phyloP scores from a whole-genome alignment of 2,113 vertebrate genomes.

The Hemicordylus capensis region DNA sequence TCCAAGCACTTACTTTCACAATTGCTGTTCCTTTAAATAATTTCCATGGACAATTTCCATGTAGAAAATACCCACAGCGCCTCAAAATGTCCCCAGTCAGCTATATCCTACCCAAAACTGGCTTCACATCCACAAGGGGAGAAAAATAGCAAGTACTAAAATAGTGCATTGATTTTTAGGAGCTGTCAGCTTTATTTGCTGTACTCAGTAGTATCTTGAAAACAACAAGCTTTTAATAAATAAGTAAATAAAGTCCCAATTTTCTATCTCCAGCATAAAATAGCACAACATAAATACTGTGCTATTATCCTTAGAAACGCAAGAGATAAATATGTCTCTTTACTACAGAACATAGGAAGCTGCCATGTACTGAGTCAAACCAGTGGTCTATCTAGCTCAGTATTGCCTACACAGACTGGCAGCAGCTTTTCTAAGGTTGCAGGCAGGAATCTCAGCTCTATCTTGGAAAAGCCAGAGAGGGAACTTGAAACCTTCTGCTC shows the following conservation, averaged over 20 bases:
- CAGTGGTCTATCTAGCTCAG: too few species aligned
- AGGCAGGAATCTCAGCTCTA: too few species aligned
- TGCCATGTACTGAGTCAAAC: too few species aligned
- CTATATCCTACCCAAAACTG: slow-evolving; percentile 54
- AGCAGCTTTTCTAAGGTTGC: too few species aligned
- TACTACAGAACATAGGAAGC: not conserved
- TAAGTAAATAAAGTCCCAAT: not conserved
- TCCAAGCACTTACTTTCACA: slow-evolving; percentile 40
- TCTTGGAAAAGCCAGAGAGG: too few species aligned
- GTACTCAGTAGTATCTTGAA: slow-evolving; percentile 44
- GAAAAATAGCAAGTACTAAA: slow-evolving; percentile 65
- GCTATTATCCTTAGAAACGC: not conserved
- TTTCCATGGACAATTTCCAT: slow-evolving; percentile 57
- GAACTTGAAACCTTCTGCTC: too few species aligned
- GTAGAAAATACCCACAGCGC: not conserved
- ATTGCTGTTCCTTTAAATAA: slow-evolving; percentile 59
- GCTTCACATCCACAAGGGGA: slow-evolving; percentile 43
- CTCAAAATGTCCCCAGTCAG: slow-evolving; percentile 42
- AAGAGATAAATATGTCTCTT: not conserved
- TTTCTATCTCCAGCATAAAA: slow-evolving; percentile 14
- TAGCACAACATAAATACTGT: too few species aligned
- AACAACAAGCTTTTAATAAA: slow-evolving; percentile 36
- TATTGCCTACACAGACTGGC: too few species aligned
- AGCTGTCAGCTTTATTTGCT: slow-evolving; percentile 58
- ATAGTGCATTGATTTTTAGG: slow-evolving; percentile 68